A percentile compares a stretch with the other conserved stretches of the same genome.
phyloP scores from a whole-genome alignment of 2,888 invertebrate species.

The Mesorhabditis spiculigera region DNA sequence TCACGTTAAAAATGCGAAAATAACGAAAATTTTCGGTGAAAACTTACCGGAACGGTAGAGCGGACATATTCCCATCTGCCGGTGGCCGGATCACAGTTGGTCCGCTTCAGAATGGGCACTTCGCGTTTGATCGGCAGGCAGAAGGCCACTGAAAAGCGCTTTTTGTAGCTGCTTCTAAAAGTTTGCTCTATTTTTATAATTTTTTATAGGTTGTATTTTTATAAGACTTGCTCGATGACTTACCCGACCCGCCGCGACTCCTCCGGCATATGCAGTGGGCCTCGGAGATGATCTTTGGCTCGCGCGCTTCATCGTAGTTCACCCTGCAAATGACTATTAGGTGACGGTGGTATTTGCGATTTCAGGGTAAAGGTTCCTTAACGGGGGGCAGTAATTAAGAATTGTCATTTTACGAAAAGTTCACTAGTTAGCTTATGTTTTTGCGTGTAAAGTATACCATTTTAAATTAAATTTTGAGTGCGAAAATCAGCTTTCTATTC shows the following conservation, averaged over 20 bases:
- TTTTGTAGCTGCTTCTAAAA: background rate
- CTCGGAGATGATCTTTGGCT: constrained; percentile 52
- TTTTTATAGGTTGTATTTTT: background rate
- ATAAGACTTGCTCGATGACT: background rate
- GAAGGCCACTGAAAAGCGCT: constrained; percentile 19
- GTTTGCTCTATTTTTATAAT: background rate
- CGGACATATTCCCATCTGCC: constrained; percentile 30
- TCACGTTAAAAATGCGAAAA: no score
- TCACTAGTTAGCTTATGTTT: no score
- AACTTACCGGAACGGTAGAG: constrained; percentile 16
- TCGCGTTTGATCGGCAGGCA: constrained; percentile 49
- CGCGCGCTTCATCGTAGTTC: constrained; percentile 49
- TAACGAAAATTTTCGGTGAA: no score
- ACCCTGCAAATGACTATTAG: constrained; percentile 25
- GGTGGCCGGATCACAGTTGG: constrained; percentile 37
- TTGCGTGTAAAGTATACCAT: no score
- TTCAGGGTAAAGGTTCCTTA: background rate
- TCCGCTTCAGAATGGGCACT: constrained; percentile 41
- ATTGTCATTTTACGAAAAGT: no score
- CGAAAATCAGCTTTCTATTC: no score
- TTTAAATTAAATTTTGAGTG: no score
- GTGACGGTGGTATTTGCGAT: constrained; percentile 63
- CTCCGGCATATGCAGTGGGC: constrained; percentile 49
- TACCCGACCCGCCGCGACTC: constrained; percentile 42
- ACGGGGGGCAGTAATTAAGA: background rate